These are phyloP conservation scores for Drosophila mayaguana DNA, from an alignment of 2,888 invertebrate species.

Conservation along the genomic window DNA sequence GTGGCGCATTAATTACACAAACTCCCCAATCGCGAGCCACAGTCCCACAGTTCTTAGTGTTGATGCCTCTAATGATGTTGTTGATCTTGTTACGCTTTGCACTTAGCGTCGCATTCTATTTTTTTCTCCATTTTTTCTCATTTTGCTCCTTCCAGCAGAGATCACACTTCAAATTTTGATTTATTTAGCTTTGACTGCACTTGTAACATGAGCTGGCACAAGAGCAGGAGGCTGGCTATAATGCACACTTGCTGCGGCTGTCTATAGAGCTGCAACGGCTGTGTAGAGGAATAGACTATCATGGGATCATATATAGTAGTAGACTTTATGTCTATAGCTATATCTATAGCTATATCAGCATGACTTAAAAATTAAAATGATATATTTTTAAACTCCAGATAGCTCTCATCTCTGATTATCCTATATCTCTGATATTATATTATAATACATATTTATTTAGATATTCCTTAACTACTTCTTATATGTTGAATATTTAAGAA, in stretches of 20 bases:
- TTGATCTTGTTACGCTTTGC: conserved; percentile 75
- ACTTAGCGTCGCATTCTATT: conserved; percentile 58
- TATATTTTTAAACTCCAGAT: too few relatives aligned
- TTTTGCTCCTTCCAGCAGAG: conserved; percentile 12
- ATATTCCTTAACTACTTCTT: neutral
- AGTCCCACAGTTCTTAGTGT: conserved; percentile 22
- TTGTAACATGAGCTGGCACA: conserved; percentile 60
- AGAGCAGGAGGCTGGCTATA: conserved; percentile 6
- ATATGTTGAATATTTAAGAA: too few relatives aligned
- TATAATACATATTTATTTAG: neutral
- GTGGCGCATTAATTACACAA: conserved; percentile 70
- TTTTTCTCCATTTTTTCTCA: conserved; percentile 14
- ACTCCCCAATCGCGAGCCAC: conserved; percentile 14
- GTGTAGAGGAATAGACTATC: neutral
- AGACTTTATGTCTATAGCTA: neutral
- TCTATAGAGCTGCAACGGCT: neutral
- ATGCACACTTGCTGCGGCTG: conserved; percentile 23
- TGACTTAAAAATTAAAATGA: too few relatives aligned
- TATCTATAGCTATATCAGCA: too few relatives aligned
- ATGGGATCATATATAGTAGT: too few relatives aligned
- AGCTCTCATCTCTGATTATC: too few relatives aligned
- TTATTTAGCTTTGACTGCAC: conserved; percentile 74
- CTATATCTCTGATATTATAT: neutral
- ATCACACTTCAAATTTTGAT: conserved; percentile 65
- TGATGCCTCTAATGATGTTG: conserved; percentile 72